Evolutionary conservation across 2,888 invertebrate genomes (phyloP).

Genomic region (Heliconius ismenius): DNA sequence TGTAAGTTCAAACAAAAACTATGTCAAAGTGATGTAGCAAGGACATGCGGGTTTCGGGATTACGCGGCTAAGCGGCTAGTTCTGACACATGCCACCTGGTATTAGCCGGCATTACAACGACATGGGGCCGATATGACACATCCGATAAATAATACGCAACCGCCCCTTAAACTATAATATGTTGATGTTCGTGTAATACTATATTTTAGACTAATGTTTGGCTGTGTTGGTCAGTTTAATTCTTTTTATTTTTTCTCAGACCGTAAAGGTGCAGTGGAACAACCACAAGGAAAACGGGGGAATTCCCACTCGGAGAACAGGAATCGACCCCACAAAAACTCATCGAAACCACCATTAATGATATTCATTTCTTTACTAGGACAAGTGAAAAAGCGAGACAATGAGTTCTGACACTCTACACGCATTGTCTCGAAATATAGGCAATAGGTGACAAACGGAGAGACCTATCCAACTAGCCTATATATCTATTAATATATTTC

Average conservation of each 20-base stretch:
- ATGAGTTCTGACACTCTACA: too few species aligned
- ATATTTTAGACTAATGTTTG: neutral
- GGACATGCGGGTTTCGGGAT: slow-evolving; percentile 35
- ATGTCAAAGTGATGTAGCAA: slow-evolving; percentile 34
- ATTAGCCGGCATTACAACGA: slow-evolving; percentile 44
- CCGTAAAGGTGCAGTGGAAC: too few species aligned
- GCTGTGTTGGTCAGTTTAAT: too few species aligned
- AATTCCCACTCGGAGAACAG: too few species aligned
- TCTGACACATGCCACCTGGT: slow-evolving; percentile 49
- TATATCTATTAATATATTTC: neutral
- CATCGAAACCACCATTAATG: too few species aligned
- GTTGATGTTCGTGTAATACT: neutral
- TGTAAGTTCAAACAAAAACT: slow-evolving; percentile 38
- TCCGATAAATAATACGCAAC: slow-evolving; percentile 33
- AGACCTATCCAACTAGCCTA: neutral
- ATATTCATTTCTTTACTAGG: too few species aligned
- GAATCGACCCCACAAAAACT: too few species aligned
- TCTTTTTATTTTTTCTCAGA: neutral
- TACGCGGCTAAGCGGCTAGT: slow-evolving; percentile 42
- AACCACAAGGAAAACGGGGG: too few species aligned
- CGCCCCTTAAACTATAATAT: slow-evolving; percentile 26
- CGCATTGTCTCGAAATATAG: too few species aligned
- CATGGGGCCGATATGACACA: slow-evolving; percentile 34
- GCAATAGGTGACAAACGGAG: too few species aligned
- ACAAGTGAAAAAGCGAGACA: too few species aligned